A percentile compares a stretch with the other conserved stretches of the same genome.
Conservation (phyloP, 1,140 invertebrate species). For the Drosophila sulfurigaster region DNA sequence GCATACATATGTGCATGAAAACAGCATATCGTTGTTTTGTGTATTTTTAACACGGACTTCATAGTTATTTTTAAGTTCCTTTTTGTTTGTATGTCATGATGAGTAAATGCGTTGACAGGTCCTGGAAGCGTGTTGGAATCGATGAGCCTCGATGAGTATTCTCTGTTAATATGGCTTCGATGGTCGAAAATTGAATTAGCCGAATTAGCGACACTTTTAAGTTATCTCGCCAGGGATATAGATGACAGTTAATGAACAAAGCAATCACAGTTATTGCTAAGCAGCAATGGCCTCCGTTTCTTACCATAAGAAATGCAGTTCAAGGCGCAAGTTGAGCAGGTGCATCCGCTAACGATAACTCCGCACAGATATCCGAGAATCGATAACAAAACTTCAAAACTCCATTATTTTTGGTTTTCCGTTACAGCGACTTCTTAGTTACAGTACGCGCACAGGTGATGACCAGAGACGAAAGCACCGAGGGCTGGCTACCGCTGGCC, state of each 20-base stretch:
- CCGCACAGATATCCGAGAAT: too few relatives aligned
- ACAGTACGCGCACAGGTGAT: constrained; percentile 99
- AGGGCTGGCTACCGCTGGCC: constrained; percentile 97
- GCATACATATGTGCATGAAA: constrained; percentile 3
- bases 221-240: constrained; percentile 65
- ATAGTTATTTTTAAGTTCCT: constrained; percentile 44
- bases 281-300: constrained; percentile 54
- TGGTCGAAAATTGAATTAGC: constrained; percentile 72
- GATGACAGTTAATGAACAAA: constrained; percentile 31
- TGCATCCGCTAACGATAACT: constrained; percentile 18
- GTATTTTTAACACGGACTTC: constrained; percentile 65
- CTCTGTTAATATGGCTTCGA: constrained; percentile 59
- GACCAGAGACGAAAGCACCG: constrained; percentile 98
- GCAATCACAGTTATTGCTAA: constrained; percentile 20
- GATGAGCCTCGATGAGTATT: constrained; percentile 11
- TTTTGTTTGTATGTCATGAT: constrained; percentile 3
- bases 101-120: constrained; percentile 31
- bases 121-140: constrained; percentile 19
- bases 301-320: constrained; percentile 53
- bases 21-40: constrained; percentile 23
- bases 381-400: not conserved
- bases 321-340: constrained; percentile 57
- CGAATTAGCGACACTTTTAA: constrained; percentile 76
- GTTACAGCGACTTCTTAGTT: constrained; percentile 95
- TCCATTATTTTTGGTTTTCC: constrained; percentile 46